Percentiles rank a stretch among this genome's conserved stretches.
Conservation (phyloP, 2,888 invertebrate species). For the Margaritifera margaritifera region DNA sequence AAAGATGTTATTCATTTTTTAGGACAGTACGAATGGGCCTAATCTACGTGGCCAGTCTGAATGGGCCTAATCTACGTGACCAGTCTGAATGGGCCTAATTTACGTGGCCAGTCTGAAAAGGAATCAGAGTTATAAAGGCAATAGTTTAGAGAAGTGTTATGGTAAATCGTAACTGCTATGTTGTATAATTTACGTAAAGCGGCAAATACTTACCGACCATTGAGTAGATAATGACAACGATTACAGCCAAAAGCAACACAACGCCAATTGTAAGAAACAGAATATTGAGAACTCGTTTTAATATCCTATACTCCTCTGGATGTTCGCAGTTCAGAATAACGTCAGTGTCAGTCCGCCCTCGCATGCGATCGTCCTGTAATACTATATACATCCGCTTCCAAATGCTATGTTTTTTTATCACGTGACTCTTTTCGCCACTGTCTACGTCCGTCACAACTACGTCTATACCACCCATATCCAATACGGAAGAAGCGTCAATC, state of each 20-base stretch:
- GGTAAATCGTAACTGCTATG: not conserved
- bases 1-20: too few relatives aligned
- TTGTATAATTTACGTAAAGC: not conserved
- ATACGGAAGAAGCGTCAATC: conserved; percentile 24
- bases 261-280: conserved; percentile 65
- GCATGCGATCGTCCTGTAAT: conserved; percentile 62
- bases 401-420: conserved; percentile 33
- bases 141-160: too few relatives aligned
- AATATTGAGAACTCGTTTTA: conserved; percentile 66
- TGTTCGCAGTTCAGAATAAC: conserved; percentile 46
- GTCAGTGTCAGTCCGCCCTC: conserved; percentile 48
- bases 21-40: too few relatives aligned
- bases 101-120: too few relatives aligned
- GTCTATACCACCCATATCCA: conserved; percentile 57
- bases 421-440: conserved; percentile 31
- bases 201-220: conserved; percentile 52
- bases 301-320: conserved; percentile 50
- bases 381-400: conserved; percentile 43
- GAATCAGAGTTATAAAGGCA: too few relatives aligned
- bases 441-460: conserved; percentile 53
- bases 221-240: conserved; percentile 66
- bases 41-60: too few relatives aligned
- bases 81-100: too few relatives aligned
- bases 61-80: too few relatives aligned
- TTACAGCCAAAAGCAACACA: conserved; percentile 60